Conservation (phyloP, 2,113 vertebrate species). For the Chitala chitala region DNA sequence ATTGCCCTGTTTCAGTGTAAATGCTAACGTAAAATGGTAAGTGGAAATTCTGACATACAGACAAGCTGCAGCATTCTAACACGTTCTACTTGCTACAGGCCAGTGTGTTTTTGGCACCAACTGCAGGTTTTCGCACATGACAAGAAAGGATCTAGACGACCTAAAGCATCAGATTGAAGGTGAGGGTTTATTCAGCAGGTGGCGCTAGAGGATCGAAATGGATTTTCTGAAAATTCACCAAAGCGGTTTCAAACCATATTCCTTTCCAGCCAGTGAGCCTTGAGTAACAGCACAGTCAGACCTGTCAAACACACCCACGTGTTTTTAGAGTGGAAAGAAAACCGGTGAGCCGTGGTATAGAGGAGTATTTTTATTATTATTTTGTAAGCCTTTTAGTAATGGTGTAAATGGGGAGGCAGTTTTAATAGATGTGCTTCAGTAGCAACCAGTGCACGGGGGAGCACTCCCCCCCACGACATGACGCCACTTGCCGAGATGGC, state of each 20-base stretch:
- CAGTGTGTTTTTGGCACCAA: constrained; percentile 82
- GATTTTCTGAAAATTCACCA: not conserved
- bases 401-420: not conserved
- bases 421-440: not conserved
- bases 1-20: too few relatives aligned
- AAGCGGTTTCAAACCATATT: not conserved
- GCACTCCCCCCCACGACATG: too few relatives aligned
- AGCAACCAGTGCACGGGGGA: not conserved
- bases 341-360: not conserved
- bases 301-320: too few relatives aligned
- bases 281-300: not conserved
- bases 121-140: constrained; percentile 94
- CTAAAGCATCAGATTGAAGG: constrained; percentile 76
- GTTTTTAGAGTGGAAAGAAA: not conserved
- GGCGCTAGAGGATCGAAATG: not conserved
- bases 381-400: not conserved
- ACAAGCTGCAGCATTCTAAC: not conserved
- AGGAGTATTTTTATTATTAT: not conserved
- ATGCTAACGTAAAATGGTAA: not conserved
- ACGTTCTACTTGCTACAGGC: constrained; percentile 48
- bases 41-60: not conserved
- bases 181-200: constrained; percentile 38
- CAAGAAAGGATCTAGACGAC: constrained; percentile 70
- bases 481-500: not conserved
- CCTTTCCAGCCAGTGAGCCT: not conserved